Conservation (phyloP, 1,140 invertebrate species). For the Laupala kohalensis region DNA sequence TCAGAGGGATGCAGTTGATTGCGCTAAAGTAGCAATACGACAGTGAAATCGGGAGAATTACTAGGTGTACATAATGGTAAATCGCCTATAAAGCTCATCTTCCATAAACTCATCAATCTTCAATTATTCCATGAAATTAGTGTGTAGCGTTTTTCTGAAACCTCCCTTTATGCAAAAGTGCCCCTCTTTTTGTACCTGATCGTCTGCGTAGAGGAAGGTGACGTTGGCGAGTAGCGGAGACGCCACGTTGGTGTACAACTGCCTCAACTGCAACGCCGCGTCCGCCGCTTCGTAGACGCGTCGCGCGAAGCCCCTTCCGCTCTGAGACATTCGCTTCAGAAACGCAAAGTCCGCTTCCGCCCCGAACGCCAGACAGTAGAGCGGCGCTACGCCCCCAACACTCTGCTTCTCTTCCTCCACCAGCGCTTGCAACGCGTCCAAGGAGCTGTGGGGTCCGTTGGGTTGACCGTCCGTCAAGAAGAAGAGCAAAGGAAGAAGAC, state of each 20-base stretch:
- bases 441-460: slow-evolving; percentile 33
- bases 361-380: slow-evolving; percentile 58
- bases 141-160: too few relatives aligned
- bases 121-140: too few relatives aligned
- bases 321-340: slow-evolving; percentile 45
- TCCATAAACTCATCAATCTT: too few relatives aligned
- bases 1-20: too few relatives aligned
- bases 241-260: slow-evolving; percentile 58
- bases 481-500: slow-evolving; percentile 45
- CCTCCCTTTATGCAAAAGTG: too few relatives aligned
- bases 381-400: slow-evolving; percentile 12
- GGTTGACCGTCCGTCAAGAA: slow-evolving; percentile 64
- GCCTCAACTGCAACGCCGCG: slow-evolving; percentile 49
- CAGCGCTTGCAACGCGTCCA: neutral
- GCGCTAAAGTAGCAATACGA: too few relatives aligned
- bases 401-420: neutral
- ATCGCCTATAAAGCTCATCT: too few relatives aligned
- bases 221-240: slow-evolving; percentile 53
- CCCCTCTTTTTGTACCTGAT: too few relatives aligned
- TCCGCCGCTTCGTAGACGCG: slow-evolving; percentile 61
- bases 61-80: too few relatives aligned
- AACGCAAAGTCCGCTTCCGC: slow-evolving; percentile 51
- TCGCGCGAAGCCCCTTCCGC: slow-evolving; percentile 51
- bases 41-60: too few relatives aligned
- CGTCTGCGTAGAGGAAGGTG: slow-evolving; percentile 44